phyloP scores from a whole-genome alignment of 37 sponge, comb jelly and placozoan species.

The Axinella damicornis region DNA sequence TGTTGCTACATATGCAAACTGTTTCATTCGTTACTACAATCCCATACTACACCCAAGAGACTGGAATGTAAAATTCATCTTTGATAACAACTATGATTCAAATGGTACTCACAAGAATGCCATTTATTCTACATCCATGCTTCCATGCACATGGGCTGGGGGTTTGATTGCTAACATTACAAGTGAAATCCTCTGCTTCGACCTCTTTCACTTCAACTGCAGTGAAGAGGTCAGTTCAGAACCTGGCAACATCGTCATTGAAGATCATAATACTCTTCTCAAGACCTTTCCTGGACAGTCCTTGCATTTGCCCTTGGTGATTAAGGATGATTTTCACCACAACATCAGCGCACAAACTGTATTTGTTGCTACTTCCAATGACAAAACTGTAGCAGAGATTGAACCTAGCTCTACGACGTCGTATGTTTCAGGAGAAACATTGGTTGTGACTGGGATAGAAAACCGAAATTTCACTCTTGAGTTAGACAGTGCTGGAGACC shows the following conservation, averaged over 20 bases:
- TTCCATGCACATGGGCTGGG: constrained; percentile 45
- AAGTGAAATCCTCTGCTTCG: constrained; percentile 7
- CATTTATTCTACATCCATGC: constrained; percentile 58
- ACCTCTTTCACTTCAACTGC: neutral
- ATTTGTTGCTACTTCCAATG: neutral
- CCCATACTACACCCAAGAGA: constrained; percentile 3
- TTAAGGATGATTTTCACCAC: neutral
- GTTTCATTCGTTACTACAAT: constrained; percentile 44
- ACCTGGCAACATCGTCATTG: constrained; percentile 3
- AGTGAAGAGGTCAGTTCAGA: too few species aligned
- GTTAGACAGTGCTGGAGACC: constrained; percentile 1
- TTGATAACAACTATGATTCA: constrained; percentile 24
- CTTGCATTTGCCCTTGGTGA: neutral
- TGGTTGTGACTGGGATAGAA: neutral
- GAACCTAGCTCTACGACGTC: too few species aligned
- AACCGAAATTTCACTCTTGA: neutral
- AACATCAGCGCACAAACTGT: neutral
- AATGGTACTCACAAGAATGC: constrained; percentile 22
- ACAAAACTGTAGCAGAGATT: neutral
- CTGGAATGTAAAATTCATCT: constrained; percentile 1
- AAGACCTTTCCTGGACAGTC: constrained; percentile 31
- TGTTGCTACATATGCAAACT: constrained; percentile 10
- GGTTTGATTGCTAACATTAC: neutral
- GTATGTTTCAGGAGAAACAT: neutral
- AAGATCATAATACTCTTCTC: too few species aligned